Conservation (phyloP, 30 jellyfish, hydroid and myxozoan species). For the Catostylus mosaicus region DNA sequence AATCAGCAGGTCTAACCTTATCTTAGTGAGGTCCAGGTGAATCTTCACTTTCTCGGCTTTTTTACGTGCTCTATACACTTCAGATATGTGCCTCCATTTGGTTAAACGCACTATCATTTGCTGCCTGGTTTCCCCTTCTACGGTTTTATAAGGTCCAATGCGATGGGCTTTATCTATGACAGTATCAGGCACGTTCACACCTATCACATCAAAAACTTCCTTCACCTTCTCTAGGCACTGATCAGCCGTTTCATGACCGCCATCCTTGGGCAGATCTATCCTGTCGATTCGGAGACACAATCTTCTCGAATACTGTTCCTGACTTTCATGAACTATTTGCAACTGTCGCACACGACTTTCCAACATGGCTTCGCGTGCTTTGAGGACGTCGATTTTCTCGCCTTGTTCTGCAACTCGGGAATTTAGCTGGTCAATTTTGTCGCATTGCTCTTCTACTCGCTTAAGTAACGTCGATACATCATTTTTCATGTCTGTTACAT, state of each 20-base stretch:
- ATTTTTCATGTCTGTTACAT: constrained; percentile 4
- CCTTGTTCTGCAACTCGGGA: no score
- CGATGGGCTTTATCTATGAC: constrained; percentile 57
- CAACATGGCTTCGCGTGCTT: constrained; percentile 10
- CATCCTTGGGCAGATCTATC: constrained; percentile 12
- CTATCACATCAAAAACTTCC: constrained; percentile 5
- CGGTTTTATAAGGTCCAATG: constrained; percentile 11
- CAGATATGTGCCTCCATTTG: constrained; percentile 46
- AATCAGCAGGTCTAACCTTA: no score
- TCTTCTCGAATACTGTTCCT: constrained; percentile 12
- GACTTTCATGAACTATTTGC: constrained; percentile 3
- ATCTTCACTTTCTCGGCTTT: background rate
- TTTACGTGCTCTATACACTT: constrained; percentile 41
- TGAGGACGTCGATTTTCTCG: background rate
- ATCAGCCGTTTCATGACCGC: constrained; percentile 3
- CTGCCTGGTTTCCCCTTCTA: constrained; percentile 21
- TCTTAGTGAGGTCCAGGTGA: constrained; percentile 35
- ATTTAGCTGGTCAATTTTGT: no score
- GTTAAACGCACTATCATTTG: constrained; percentile 28
- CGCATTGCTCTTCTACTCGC: background rate
- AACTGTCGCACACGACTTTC: constrained; percentile 4
- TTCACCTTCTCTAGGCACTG: constrained; percentile 10
- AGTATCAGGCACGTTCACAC: constrained; percentile 22
- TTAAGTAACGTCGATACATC: background rate
- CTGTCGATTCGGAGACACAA: constrained; percentile 20